Base-by-base conservation (phyloP, 2,797 vertebrate species). In the Oreonectes daqikongensis region DNA sequence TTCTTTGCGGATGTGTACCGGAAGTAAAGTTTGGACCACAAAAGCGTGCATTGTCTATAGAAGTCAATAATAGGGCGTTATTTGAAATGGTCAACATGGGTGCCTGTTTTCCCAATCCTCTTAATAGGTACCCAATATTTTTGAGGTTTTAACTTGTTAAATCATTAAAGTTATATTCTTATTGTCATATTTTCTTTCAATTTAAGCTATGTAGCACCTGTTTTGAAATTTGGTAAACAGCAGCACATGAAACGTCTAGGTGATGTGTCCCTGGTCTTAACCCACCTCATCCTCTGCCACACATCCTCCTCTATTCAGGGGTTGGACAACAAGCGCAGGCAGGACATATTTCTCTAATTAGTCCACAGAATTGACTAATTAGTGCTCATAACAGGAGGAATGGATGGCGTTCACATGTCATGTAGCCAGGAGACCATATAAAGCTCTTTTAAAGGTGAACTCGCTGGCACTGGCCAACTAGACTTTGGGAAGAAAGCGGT, bases 351-450 rank as follows among this genome's bases (percentile, higher is more conserved):
- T 90, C 60, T 85, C 84, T 91, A 90, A 93, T 91, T 87, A 91
- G 87, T 87, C 86, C 80, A 87, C 84, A 81, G 84, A 86, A 85
- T 88, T 89, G 88, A 85, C 88, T 90, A 93, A 93, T 93, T 92
- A 87, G 74, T 84, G 85, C 83, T 86, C 75, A 38, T 42, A 86
- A 78, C 75, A 75, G 84, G 79, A 84, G 78, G 8, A 77, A 61
- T 61, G 63, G 42, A 42, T 69, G 63, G 48, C 65, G 72, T 78
- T 71, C 77, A 66, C 48, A 77, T 32, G 20, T 82, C 40, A 68
- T 72, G 64, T 77, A 80, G 71, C 75, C 71, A 82, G 42, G 48
- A 78, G 67, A 69, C 38, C 10, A 42, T 59, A 71, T 75, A 55
- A 52, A 68, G 50, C 52, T 68, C 60, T 74, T 74, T 64, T 18